Evolutionary conservation across 1,140 invertebrate species (phyloP), one percentile per base, ranked within the genome.

Genomic region (Camponotus pennsylvanicus): DNA sequence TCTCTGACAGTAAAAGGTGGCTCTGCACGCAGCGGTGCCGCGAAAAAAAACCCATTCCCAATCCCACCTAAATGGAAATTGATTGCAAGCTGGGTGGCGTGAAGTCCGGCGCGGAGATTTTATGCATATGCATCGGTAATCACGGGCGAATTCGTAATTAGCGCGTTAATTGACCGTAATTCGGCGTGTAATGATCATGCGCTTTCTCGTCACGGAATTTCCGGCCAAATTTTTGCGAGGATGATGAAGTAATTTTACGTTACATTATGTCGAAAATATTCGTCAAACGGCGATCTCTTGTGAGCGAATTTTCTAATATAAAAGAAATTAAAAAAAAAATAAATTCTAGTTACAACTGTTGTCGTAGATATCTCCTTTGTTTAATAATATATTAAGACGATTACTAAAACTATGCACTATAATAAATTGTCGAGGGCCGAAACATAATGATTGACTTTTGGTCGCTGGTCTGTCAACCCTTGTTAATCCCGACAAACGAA

Each of bases 111-210:
- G 40, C 49, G 18, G 18, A 45, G 21, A 5, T 42, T 69, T 67
- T 89, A 69, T 52, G 45, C 40, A 52, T 13, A 42, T 15, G 49
- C 67, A 34, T 27, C 34, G 42, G 63, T 89, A 88, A 83, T 84
- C 83, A 59, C 63, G 32, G 85, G 86, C 92, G 92, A 94, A 94
- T 94, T 90, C 89, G 92, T 94, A 94, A 95, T 94, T 94, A 94
- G 91, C 92, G 91, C 92, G 93, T 94, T 93, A 94, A 95, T 95
- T 95, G 93, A 91, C 70, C 88, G 70, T 93, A 93, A 94, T 93
- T 88, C 91, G 88, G 88, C 92, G 93, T 94, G 92, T 94, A 94
- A 94, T 94, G 93, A 93, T 88, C 57, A 34, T n/a, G 57, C 76
- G 63, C 76, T 63, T 57, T 45, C 27, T n/a, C 32, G 42, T 69